Evolutionary conservation across 2,113 vertebrate species (phyloP).

Genomic region (Lota lota): DNA sequence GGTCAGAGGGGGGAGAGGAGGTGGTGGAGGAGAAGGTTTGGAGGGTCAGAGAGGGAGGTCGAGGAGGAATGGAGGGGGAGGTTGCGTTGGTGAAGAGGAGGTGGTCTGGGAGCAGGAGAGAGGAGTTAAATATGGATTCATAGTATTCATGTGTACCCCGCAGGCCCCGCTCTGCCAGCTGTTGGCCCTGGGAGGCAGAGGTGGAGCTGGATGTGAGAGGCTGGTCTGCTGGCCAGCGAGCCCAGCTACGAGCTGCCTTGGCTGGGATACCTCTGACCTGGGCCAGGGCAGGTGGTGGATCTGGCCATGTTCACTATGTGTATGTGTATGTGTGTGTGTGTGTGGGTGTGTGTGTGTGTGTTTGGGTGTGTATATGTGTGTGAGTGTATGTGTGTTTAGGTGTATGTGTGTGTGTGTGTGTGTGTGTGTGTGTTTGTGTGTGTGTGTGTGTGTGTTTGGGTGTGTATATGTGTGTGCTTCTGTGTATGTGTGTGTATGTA

Average conservation of each 20-base stretch:
- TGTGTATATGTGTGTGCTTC: no score
- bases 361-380: slow-evolving; percentile 6
- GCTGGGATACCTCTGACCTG: slow-evolving; percentile 45
- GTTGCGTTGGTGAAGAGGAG: slow-evolving; percentile 44
- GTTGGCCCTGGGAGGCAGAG: slow-evolving; percentile 61
- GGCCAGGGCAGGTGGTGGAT: slow-evolving; percentile 67
- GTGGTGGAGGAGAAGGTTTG: background rate
- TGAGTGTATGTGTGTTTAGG: slow-evolving; percentile 15
- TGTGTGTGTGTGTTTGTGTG: background rate
- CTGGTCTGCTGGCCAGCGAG: slow-evolving; percentile 69
- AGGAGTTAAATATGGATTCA: slow-evolving; percentile 79
- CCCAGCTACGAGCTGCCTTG: slow-evolving; percentile 64
- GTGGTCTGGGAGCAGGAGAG: slow-evolving; percentile 68
- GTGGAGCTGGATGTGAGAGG: slow-evolving; percentile 49
- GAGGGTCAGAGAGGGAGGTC: slow-evolving; percentile 14
- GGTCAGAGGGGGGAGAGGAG: no score
- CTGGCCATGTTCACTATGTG: slow-evolving; percentile 35
- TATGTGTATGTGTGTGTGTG: slow-evolving; percentile 11
- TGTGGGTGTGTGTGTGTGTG: slow-evolving; percentile 27
- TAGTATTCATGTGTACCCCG: slow-evolving; percentile 73
- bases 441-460: background rate
- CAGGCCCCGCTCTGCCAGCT: slow-evolving; percentile 73
- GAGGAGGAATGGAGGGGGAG: slow-evolving; percentile 48
- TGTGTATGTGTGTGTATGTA: background rate
- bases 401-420: background rate